phyloP scores from a whole-genome alignment of 2,113 vertebrate species.

The Pachyramphus minor region DNA sequence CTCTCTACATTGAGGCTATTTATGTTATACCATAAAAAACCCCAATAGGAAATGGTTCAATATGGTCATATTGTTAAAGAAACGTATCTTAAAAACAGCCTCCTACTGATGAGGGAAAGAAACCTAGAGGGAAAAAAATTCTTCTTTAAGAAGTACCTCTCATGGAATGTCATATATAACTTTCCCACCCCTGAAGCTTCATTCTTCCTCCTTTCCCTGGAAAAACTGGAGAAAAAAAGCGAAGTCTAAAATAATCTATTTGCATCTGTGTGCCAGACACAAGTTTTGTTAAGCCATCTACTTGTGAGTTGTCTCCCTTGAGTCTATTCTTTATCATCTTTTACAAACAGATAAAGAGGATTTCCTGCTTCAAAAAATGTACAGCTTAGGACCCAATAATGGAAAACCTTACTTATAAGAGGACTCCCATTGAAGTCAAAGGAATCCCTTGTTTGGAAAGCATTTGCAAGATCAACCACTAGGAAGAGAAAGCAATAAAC shows the following conservation, averaged over 20 bases:
- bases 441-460: background rate
- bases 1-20: background rate
- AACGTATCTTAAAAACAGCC: background rate
- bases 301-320: background rate
- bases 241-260: background rate
- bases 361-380: constrained; percentile 21
- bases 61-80: background rate
- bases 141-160: background rate
- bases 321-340: background rate
- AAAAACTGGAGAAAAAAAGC: background rate
- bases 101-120: background rate
- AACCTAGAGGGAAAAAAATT: background rate
- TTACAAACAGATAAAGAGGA: constrained; percentile 13
- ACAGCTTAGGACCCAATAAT: background rate
- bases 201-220: background rate
- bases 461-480: background rate
- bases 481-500: background rate
- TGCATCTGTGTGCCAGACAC: background rate
- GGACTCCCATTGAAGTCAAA: background rate
- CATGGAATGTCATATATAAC: background rate
- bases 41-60: background rate
- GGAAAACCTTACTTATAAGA: background rate
- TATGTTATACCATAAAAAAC: background rate
- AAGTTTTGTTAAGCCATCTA: background rate
- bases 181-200: background rate